Conservation (phyloP, 1,140 invertebrate species). For the Pogonomyrmex californicus region DNA sequence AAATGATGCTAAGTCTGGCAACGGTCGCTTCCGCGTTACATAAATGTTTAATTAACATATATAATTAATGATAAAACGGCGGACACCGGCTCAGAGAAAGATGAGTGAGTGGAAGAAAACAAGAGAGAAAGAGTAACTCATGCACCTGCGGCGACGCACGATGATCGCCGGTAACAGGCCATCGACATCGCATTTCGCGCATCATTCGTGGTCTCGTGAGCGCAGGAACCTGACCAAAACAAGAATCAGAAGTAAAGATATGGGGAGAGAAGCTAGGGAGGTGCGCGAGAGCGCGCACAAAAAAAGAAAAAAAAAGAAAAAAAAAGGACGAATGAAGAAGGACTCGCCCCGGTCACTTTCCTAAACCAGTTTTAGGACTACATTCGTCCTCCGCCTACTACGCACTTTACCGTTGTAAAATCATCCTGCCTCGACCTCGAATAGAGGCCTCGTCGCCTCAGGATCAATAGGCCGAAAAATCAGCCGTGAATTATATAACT, state of each 20-base stretch:
- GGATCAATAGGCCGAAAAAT: conserved; percentile 56
- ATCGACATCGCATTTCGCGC: conserved; percentile 65
- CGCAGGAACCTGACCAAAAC: conserved; percentile 33
- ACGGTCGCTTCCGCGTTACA: conserved; percentile 8
- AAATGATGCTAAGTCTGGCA: background rate
- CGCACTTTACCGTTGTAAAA: conserved; percentile 83
- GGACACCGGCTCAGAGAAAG: background rate
- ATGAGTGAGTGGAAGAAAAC: background rate
- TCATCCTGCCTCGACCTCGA: conserved; percentile 17
- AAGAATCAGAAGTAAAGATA: conserved; percentile 19
- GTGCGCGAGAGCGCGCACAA: conserved; percentile 3
- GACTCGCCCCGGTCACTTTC: conserved; percentile 68
- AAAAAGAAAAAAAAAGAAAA: background rate
- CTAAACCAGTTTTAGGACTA: conserved; percentile 82
- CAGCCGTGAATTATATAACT: conserved; percentile 61
- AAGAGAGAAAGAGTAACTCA: background rate
- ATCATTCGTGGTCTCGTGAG: conserved; percentile 45
- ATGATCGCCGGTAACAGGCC: conserved; percentile 63
- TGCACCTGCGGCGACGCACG: conserved; percentile 64
- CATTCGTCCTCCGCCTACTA: conserved; percentile 69
- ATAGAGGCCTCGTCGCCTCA: conserved; percentile 44
- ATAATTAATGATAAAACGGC: conserved; percentile 33
- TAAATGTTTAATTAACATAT: conserved; percentile 44
- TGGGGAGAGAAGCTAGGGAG: background rate
- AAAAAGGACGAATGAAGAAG: conserved; percentile 29